Evolutionary conservation across 1,140 invertebrate genomes (phyloP).

Genomic region (Macrosteles quadrilineatus): DNA sequence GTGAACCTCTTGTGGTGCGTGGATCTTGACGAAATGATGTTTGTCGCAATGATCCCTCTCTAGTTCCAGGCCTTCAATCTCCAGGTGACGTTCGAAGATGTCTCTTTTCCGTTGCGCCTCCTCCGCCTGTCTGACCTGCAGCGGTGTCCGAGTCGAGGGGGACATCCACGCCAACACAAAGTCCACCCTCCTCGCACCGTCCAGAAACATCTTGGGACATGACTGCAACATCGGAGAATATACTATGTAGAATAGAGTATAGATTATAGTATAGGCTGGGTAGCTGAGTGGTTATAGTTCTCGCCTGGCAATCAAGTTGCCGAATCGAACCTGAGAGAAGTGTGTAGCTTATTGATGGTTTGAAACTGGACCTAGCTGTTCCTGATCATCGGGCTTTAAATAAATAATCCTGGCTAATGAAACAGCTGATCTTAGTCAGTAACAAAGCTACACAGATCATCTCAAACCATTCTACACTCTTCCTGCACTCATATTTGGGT

Average conservation of each 20-base stretch:
- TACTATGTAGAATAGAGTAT: background rate
- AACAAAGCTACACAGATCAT: too few relatives aligned
- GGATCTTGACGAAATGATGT: slow-evolving; percentile 76
- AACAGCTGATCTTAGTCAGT: too few relatives aligned
- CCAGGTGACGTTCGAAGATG: slow-evolving; percentile 68
- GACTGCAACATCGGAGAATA: slow-evolving; percentile 18
- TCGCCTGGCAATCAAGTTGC: background rate
- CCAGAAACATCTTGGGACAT: slow-evolving; percentile 33
- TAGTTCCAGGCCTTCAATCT: slow-evolving; percentile 66
- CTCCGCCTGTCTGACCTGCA: background rate
- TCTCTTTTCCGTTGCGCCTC: slow-evolving; percentile 41
- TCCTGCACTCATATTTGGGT: too few relatives aligned
- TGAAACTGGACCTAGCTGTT: too few relatives aligned
- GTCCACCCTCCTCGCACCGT: slow-evolving; percentile 34
- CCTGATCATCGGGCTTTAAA: background rate
- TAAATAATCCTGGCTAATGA: background rate
- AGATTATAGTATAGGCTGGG: background rate
- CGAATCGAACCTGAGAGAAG: background rate
- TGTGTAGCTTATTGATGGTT: background rate
- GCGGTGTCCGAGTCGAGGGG: background rate
- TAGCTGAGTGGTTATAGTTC: too few relatives aligned
- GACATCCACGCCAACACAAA: slow-evolving; percentile 40
- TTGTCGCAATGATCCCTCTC: slow-evolving; percentile 63
- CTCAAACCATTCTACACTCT: too few relatives aligned
- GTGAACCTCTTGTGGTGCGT: slow-evolving; percentile 78